A percentile compares a stretch with the other conserved stretches of the same genome.
Conservation (phyloP, 1,140 invertebrate genomes). For the Cyrtorhinus lividipennis region DNA sequence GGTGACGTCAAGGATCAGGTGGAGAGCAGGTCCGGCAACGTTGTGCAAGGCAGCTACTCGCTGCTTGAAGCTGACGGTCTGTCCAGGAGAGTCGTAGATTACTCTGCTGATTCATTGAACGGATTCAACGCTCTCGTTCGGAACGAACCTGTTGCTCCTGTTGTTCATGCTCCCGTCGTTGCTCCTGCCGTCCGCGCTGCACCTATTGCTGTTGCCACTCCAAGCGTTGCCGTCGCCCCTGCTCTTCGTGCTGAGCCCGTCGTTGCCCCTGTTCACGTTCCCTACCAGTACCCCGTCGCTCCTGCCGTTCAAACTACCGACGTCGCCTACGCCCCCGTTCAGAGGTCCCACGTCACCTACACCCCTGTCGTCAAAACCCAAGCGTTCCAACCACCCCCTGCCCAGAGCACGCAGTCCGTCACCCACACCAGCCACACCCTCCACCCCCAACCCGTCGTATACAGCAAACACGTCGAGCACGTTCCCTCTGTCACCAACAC, state of each 20-base stretch:
- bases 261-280: not conserved
- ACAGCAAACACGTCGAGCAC: not conserved
- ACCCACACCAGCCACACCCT: not conserved
- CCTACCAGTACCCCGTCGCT: not conserved
- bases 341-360: not conserved
- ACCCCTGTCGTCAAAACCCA: not conserved
- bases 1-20: conserved; percentile 31
- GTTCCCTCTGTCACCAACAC: not conserved
- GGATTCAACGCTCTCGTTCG: conserved; percentile 23
- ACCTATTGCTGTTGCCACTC: not conserved
- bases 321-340: not conserved
- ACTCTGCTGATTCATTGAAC: conserved; percentile 25
- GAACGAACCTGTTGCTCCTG: not conserved
- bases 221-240: not conserved
- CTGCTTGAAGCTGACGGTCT: conserved; percentile 31
- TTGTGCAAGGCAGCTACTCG: conserved; percentile 49
- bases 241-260: not conserved
- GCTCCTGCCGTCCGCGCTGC: not conserved
- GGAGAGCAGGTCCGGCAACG: conserved; percentile 48
- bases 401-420: conserved; percentile 21
- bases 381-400: conserved; percentile 19
- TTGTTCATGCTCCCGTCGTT: not conserved
- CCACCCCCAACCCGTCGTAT: not conserved
- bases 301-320: not conserved
- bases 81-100: conserved; percentile 25